Evolutionary conservation across 2,113 vertebrate species (phyloP), one percentile per base, ranked within the genome.

Genomic region (Diadophis punctatus): DNA sequence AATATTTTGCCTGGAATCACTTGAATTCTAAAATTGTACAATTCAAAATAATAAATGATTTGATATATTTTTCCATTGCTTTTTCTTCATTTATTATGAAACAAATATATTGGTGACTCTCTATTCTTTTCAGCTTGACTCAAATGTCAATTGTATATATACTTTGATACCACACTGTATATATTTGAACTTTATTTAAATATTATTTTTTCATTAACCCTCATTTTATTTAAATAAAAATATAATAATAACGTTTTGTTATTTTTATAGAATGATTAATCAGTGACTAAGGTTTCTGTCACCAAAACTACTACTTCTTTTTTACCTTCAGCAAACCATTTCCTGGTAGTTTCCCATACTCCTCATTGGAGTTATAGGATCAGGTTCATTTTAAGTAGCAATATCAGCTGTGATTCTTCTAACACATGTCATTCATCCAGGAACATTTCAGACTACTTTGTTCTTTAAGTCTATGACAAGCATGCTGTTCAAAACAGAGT

Each of bases 211-310:
- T 94, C 97, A 96, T 95, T 96, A 96, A 96, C 97, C 97, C 97
- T 93, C 48, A 92, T 97, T 97, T 98, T 97, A 98, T 98, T 98
- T 98, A 98, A 98, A 97, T 98, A 98, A 98, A 98, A 93, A 95
- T 94, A 95, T 96, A 88, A 92, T 97, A 96, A 96, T 97, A 80
- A 93, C 97, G 95, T 96, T 97, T 97, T 91, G 80, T 93, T 94
- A 93, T 93, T 96, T 86, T 93, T 34, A 90, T 87, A 90, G 92
- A 84, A 10, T 90, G 89, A 94, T 93, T 94, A 43, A 74, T 97
- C 91, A 55, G 60, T 95, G 60, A 68, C 30, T 80, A 39, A 80
- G 68, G 11, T 25, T 23, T 9, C 27, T 49, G 16, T n/a, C 8
- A 39, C 2, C 20, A 39, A 43, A 25, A 9, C 46, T 11, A 49